These are phyloP conservation scores for Polydrusus pterygomalis DNA, from an alignment of 2,888 invertebrate genomes.

Conservation along the genomic window DNA sequence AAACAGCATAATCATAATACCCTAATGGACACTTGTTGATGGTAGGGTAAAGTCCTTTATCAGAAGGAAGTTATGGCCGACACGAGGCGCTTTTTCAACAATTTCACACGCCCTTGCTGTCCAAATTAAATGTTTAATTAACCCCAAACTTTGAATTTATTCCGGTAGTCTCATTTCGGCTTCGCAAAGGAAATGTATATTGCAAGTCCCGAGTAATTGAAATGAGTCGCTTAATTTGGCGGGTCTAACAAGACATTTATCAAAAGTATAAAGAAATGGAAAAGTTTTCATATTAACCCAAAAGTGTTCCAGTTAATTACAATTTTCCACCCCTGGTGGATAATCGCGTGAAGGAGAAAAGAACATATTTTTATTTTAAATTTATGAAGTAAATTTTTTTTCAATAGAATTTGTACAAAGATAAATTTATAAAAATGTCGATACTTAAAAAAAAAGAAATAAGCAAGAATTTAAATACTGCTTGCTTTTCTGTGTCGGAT, in stretches of 20 bases:
- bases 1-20: slow-evolving; percentile 26
- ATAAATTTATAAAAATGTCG: too few species aligned
- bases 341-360: neutral
- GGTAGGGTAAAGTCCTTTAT: slow-evolving; percentile 19
- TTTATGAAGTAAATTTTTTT: neutral
- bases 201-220: slow-evolving; percentile 24
- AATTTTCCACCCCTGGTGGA: slow-evolving; percentile 4
- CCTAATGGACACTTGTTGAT: slow-evolving; percentile 32
- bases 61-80: slow-evolving; percentile 23
- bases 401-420: neutral
- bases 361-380: neutral
- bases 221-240: slow-evolving; percentile 21
- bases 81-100: slow-evolving; percentile 41
- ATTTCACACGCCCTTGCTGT: slow-evolving; percentile 43
- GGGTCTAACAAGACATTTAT: slow-evolving; percentile 24
- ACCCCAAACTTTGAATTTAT: slow-evolving; percentile 53
- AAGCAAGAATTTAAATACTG: too few species aligned
- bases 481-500: too few species aligned
- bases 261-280: slow-evolving; percentile 21
- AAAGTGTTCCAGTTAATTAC: slow-evolving; percentile 2
- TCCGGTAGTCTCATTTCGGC: slow-evolving; percentile 19
- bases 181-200: slow-evolving; percentile 19
- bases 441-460: too few species aligned
- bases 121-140: slow-evolving; percentile 54
- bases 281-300: slow-evolving; percentile 16